Percentiles rank a stretch among this genome's conserved stretches.
These are phyloP conservation scores for Herminia tarsipennalis DNA, from an alignment of 2,888 invertebrate genomes.

Conservation along the genomic window DNA sequence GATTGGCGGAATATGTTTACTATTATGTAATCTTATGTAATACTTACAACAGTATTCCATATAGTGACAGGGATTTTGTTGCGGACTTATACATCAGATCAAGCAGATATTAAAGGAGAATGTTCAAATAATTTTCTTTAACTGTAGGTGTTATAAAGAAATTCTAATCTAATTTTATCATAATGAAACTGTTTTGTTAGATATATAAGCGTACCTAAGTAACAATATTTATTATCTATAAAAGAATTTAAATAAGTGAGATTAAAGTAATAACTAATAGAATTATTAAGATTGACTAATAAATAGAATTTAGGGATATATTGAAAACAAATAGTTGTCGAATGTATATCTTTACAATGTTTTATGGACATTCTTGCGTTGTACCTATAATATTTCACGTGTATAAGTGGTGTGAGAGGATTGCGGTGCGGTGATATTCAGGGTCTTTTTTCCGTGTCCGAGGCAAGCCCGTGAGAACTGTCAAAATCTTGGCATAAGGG, in stretches of 20 bases:
- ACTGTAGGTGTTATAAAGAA: too few relatives aligned
- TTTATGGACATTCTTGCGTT: slow-evolving; percentile 1
- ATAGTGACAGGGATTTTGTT: neutral
- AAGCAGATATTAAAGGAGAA: too few relatives aligned
- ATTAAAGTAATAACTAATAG: slow-evolving; percentile 2
- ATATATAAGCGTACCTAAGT: too few relatives aligned
- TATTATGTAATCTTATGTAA: slow-evolving; percentile 14
- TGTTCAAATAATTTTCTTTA: too few relatives aligned
- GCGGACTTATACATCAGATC: too few relatives aligned
- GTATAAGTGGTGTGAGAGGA: slow-evolving; percentile 24
- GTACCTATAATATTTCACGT: slow-evolving; percentile 26
- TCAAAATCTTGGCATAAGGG: too few relatives aligned
- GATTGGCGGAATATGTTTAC: slow-evolving; percentile 28
- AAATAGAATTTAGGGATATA: slow-evolving; percentile 23
- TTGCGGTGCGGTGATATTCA: too few relatives aligned
- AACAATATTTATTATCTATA: too few relatives aligned
- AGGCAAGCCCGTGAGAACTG: too few relatives aligned
- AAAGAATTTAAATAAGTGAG: neutral
- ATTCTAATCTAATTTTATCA: too few relatives aligned
- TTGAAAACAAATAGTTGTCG: slow-evolving; percentile 11
- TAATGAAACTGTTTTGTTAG: too few relatives aligned
- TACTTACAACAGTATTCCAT: slow-evolving; percentile 6
- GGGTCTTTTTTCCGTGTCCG: too few relatives aligned
- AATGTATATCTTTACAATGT: slow-evolving; percentile 20
- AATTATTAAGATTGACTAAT: slow-evolving; percentile 10